Evolutionary conservation across 2,113 vertebrate genomes (phyloP).

Genomic region (Sebastes fasciatus): DNA sequence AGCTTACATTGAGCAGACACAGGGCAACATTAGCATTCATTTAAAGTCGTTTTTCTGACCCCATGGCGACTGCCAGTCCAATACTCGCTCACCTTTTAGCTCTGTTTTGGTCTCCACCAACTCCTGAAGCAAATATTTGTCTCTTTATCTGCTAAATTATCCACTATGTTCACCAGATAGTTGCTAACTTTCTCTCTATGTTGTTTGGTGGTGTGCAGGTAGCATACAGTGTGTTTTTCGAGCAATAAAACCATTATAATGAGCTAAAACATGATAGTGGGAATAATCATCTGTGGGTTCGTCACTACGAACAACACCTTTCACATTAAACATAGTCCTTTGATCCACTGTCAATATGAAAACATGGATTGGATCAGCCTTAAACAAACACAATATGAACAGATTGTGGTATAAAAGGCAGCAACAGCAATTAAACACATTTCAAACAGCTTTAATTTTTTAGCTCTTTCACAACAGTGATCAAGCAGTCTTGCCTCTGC

Average conservation of each 20-base stretch:
- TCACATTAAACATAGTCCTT: not conserved
- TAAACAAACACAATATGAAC: not conserved
- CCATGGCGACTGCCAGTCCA: not conserved
- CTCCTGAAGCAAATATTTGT: not conserved
- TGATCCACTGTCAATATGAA: not conserved
- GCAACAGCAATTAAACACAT: not conserved
- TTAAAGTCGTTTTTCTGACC: not conserved
- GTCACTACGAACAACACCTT: not conserved
- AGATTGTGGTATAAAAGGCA: not conserved
- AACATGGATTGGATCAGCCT: not conserved
- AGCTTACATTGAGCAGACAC: not conserved
- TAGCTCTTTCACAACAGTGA: not conserved
- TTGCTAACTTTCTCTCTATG: not conserved
- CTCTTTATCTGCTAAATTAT: not conserved
- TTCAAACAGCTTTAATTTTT: not conserved
- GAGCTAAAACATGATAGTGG: not conserved
- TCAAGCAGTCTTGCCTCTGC: not conserved
- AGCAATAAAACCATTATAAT: not conserved
- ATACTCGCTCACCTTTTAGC: not conserved
- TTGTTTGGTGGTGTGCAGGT: not conserved
- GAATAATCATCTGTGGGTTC: not conserved
- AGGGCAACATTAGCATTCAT: not conserved
- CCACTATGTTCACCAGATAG: not conserved
- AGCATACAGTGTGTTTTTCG: not conserved
- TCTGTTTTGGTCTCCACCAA: constrained; percentile 9